These are phyloP conservation scores for Enteromius argenteus DNA, from an alignment of 2,797 vertebrate species.

Conservation along the genomic window DNA sequence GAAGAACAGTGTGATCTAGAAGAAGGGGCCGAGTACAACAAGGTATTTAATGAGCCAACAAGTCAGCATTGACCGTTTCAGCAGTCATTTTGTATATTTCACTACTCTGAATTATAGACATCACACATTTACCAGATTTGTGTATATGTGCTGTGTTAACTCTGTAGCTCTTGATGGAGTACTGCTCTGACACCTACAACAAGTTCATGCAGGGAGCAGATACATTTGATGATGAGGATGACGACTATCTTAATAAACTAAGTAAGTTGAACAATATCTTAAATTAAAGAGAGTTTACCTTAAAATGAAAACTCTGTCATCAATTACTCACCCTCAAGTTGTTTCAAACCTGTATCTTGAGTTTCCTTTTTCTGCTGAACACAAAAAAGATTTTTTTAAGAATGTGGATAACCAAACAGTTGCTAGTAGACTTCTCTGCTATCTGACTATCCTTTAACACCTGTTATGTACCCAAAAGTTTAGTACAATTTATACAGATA, in stretches of 20 bases:
- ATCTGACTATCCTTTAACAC: not conserved
- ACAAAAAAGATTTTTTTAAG: not conserved
- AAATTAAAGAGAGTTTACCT: not conserved
- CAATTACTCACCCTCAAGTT: not conserved
- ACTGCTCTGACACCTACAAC: slow-evolving; percentile 85
- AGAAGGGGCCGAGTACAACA: slow-evolving; percentile 87
- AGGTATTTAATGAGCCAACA: slow-evolving; percentile 74
- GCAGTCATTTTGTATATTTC: not conserved
- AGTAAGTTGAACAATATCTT: slow-evolving; percentile 78
- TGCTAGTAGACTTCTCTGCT: not conserved
- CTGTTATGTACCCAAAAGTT: not conserved
- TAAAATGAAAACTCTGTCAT: not conserved
- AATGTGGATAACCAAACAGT: not conserved
- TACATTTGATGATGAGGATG: slow-evolving; percentile 87
- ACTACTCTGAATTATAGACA: not conserved
- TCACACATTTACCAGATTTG: not conserved
- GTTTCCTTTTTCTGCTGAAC: not conserved
- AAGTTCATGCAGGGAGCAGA: slow-evolving; percentile 92
- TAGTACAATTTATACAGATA: not conserved
- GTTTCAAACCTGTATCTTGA: not conserved
- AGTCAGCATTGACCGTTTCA: not conserved
- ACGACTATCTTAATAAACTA: slow-evolving; percentile 80
- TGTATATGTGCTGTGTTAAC: slow-evolving; percentile 1
- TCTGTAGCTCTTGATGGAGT: slow-evolving; percentile 87
- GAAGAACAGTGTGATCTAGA: slow-evolving; percentile 81